Evolutionary conservation across 2,113 vertebrate genomes (phyloP).

Genomic region (Suricata suricatta): DNA sequence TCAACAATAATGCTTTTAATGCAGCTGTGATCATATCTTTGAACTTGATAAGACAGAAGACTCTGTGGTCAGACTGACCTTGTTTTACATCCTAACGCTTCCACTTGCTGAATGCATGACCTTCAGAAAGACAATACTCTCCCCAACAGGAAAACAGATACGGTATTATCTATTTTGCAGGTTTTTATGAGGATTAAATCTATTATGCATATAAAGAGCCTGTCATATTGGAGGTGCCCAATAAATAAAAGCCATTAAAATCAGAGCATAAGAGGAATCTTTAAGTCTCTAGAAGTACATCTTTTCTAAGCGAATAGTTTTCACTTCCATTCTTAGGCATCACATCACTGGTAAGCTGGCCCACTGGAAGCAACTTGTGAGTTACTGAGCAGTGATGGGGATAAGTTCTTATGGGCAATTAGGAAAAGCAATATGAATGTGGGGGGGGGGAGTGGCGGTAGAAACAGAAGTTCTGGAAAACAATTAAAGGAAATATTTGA

Average conservation of each 20-base stretch:
- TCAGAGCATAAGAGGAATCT: not conserved
- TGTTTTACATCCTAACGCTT: not conserved
- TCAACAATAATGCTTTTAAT: not conserved
- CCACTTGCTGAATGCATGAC: not conserved
- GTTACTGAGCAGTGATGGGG: not conserved
- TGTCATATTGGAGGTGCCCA: not conserved
- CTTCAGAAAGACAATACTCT: not conserved
- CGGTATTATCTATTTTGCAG: not conserved
- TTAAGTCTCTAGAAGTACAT: not conserved
- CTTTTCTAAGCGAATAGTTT: not conserved
- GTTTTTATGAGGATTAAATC: not conserved
- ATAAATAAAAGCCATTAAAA: not conserved
- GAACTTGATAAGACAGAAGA: not conserved
- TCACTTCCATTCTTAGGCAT: not conserved
- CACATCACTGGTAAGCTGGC: not conserved
- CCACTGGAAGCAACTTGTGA: not conserved
- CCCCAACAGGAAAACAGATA: not conserved
- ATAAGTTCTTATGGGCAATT: not conserved
- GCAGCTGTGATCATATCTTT: not conserved
- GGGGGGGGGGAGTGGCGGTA: rapidly evolving
- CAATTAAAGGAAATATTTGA: not conserved
- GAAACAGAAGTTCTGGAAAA: not conserved
- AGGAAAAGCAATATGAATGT: not conserved
- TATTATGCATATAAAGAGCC: not conserved
- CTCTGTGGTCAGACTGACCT: not conserved